phyloP scores from a whole-genome alignment of 2,113 vertebrate species.

The Syrrhaptes paradoxus region DNA sequence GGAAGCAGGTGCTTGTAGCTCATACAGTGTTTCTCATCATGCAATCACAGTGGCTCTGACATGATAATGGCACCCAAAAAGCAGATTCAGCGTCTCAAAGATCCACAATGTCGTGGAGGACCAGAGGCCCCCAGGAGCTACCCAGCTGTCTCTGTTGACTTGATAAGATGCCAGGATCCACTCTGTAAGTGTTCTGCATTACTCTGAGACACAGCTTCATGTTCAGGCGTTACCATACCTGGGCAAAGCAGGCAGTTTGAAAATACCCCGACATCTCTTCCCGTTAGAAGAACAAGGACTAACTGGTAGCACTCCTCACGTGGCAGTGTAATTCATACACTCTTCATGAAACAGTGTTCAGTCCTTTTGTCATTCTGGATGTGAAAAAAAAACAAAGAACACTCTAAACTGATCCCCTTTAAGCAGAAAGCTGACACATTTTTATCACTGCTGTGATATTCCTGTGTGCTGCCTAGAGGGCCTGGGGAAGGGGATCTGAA shows the following conservation, averaged over 20 bases:
- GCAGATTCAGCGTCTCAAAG: fast-evolving
- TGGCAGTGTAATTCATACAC: not conserved
- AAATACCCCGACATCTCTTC: not conserved
- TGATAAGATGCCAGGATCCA: not conserved
- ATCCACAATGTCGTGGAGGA: not conserved
- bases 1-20: not conserved
- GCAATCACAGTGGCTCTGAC: not conserved
- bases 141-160: not conserved
- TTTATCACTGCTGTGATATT: not conserved
- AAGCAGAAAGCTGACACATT: not conserved
- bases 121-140: not conserved
- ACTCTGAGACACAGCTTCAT: not conserved
- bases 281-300: not conserved
- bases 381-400: not conserved
- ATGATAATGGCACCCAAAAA: not conserved
- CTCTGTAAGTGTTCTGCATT: not conserved
- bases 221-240: not conserved
- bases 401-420: not conserved
- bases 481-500: not conserved
- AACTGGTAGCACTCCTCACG: not conserved
- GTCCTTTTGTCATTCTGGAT: not conserved
- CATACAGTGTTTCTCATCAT: not conserved
- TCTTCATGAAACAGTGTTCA: not conserved
- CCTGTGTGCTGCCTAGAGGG: not conserved
- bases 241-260: not conserved